These are phyloP conservation scores for Acromyrmex charruanus DNA, from an alignment of 1,140 invertebrate species.

Conservation along the genomic window DNA sequence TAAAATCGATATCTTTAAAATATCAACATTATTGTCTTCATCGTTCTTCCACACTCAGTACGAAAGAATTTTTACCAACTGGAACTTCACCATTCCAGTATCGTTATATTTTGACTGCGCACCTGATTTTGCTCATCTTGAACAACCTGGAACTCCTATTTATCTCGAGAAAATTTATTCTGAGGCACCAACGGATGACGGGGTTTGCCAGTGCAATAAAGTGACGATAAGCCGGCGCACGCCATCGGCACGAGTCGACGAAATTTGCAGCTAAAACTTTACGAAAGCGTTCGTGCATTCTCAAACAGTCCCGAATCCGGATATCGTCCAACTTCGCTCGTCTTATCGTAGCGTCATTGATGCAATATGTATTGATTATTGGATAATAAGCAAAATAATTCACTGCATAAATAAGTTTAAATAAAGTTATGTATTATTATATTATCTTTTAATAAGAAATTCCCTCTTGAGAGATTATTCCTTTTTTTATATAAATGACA, in stretches of 20 bases:
- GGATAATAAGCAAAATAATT: conserved; percentile 41
- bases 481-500: background rate
- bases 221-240: conserved; percentile 35
- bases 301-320: conserved; percentile 63
- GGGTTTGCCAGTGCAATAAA: conserved; percentile 25
- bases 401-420: conserved; percentile 11
- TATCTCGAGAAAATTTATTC: conserved; percentile 58
- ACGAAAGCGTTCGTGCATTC: conserved; percentile 63
- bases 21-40: conserved; percentile 16
- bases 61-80: background rate
- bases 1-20: conserved; percentile 14
- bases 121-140: background rate
- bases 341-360: conserved; percentile 17
- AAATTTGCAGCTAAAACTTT: conserved; percentile 71
- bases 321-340: conserved; percentile 45
- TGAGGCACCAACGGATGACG: conserved; percentile 7
- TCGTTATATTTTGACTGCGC: conserved; percentile 25
- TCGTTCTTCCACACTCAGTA: background rate
- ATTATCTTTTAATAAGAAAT: background rate
- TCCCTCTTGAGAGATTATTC: background rate
- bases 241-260: conserved; percentile 37
- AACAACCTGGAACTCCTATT: conserved; percentile 50
- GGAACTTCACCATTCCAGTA: conserved; percentile 7
- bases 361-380: conserved; percentile 32
- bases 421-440: background rate